phyloP scores from a whole-genome alignment of 2,797 vertebrate species.

The Columba guinea region DNA sequence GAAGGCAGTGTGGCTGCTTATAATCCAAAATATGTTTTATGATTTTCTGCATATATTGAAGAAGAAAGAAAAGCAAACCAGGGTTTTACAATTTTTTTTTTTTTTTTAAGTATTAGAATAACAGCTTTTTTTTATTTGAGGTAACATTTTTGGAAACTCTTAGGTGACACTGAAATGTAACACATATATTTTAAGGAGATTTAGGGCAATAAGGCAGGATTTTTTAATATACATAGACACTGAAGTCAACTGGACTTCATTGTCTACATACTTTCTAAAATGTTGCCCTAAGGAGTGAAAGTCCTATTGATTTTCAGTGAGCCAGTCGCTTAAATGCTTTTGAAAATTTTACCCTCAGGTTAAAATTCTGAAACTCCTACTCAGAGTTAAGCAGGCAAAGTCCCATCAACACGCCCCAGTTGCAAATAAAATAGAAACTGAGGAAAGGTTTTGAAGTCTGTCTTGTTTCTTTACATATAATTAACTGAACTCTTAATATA shows the following conservation, averaged over 20 bases:
- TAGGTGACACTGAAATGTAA: background rate
- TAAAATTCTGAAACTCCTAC: constrained; percentile 70
- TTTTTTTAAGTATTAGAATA: background rate
- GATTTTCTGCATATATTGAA: background rate
- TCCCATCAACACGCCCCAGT: constrained; percentile 36
- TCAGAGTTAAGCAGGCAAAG: constrained; percentile 31
- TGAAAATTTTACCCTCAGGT: constrained; percentile 65
- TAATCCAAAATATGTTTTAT: background rate
- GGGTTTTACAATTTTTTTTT: background rate
- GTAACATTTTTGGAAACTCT: background rate
- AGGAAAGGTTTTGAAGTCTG: constrained; percentile 63
- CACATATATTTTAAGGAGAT: background rate
- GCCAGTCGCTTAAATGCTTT: constrained; percentile 50
- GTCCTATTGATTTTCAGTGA: constrained; percentile 52
- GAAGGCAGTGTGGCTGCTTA: background rate
- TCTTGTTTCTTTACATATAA: constrained; percentile 62
- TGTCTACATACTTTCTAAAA: constrained; percentile 48
- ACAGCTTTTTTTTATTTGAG: background rate
- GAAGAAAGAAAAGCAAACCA: background rate
- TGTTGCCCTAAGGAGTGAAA: constrained; percentile 51
- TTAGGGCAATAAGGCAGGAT: background rate
- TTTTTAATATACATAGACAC: background rate
- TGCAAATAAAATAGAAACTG: constrained; percentile 57
- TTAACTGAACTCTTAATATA: constrained; percentile 70
- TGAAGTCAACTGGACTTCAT: background rate